Evolutionary conservation across 2,113 vertebrate species (phyloP).

Genomic region (Ptilorrhoa leucosticta): DNA sequence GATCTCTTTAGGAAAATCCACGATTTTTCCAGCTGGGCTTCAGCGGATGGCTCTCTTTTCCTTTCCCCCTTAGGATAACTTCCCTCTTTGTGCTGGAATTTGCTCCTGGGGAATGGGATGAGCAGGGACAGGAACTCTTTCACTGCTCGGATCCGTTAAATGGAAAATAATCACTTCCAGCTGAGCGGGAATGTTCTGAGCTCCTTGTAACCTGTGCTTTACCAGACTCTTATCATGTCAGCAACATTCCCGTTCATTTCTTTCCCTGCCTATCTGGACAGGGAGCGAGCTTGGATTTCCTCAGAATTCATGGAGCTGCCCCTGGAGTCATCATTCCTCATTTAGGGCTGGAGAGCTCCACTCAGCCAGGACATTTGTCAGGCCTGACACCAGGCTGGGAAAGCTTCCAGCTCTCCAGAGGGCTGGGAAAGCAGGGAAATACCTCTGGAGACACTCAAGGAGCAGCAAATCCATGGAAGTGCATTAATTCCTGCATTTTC

Average conservation of each 20-base stretch:
- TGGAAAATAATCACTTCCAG: slow-evolving; percentile 34
- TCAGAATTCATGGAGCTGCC: slow-evolving; percentile 46
- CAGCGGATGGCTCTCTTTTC: neutral
- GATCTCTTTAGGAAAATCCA: neutral
- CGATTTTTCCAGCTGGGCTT: neutral
- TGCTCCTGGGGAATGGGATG: neutral
- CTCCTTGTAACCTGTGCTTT: neutral
- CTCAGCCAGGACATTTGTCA: slow-evolving; percentile 49
- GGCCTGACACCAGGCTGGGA: neutral
- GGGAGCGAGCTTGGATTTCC: slow-evolving; percentile 14
- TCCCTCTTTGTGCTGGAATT: neutral
- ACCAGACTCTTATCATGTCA: neutral
- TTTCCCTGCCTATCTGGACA: neutral
- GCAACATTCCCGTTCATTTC: neutral
- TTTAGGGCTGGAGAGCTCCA: neutral
- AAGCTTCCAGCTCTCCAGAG: slow-evolving; percentile 32
- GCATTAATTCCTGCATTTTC: neutral
- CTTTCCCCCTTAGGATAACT: neutral
- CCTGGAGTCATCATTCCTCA: slow-evolving; percentile 39
- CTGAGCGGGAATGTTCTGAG: neutral
- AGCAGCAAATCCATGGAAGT: neutral
- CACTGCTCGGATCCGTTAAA: neutral
- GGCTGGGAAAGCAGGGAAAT: neutral
- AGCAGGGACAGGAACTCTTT: neutral
- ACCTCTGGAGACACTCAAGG: neutral